These are phyloP conservation scores for Papilio demoleus DNA, from an alignment of 2,888 invertebrate genomes.

Conservation along the genomic window DNA sequence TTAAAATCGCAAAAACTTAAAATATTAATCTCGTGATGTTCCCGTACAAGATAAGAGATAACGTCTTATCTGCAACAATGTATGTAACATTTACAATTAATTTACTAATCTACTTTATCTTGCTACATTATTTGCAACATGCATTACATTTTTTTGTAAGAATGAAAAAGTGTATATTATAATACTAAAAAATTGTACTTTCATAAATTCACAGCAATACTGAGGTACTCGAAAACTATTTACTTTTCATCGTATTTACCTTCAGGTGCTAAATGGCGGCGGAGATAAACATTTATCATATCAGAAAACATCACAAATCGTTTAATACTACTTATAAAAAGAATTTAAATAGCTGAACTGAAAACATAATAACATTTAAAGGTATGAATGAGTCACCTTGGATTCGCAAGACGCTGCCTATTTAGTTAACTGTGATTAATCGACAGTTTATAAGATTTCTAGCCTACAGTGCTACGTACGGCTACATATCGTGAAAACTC, in stretches of 20 bases:
- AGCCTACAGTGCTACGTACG: too few species aligned
- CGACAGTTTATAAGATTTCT: too few species aligned
- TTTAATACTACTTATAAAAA: neutral
- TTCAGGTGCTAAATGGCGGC: neutral
- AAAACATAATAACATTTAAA: neutral
- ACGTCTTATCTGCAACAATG: slow-evolving; percentile 18
- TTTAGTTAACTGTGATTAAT: too few species aligned
- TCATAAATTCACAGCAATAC: neutral
- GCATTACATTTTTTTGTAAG: neutral
- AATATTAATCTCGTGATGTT: slow-evolving; percentile 9
- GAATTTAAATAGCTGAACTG: neutral
- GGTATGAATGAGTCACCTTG: too few species aligned
- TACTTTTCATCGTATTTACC: neutral
- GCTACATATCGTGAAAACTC: too few species aligned
- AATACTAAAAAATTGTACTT: too few species aligned
- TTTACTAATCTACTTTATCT: slow-evolving; percentile 20
- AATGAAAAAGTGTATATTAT: neutral
- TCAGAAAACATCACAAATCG: neutral
- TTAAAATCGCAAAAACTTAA: slow-evolving; percentile 34
- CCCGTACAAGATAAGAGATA: slow-evolving; percentile 13
- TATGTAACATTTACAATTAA: slow-evolving; percentile 21
- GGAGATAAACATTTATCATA: neutral
- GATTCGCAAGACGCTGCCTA: too few species aligned
- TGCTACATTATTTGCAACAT: slow-evolving; percentile 2
- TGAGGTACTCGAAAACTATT: neutral